Base-by-base conservation (phyloP, 2,888 invertebrate genomes). In the Syritta pipiens region DNA sequence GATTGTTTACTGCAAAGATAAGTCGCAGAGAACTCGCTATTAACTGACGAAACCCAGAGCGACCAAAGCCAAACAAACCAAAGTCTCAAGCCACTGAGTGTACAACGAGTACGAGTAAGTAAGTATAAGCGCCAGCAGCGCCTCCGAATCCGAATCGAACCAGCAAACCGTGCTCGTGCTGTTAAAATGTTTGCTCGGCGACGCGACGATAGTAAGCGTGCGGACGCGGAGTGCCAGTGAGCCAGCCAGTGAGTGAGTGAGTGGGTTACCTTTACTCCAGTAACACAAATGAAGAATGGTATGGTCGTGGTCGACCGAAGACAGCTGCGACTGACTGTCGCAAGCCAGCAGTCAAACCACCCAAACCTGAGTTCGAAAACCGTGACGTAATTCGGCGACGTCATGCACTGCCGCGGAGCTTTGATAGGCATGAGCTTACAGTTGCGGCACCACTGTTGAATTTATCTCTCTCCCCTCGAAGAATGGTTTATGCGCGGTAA, bases 1-100 rank as follows among this genome's bases (percentile, higher is more conserved):
- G 81, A 82, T 83, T 82, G 84, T 84, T 84, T 82, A 84, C 83
- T 85, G 83, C 84, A 81, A 77, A 81, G 83, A 82, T 81, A 83
- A 83, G 83, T 83, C 79, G 72, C 82, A 77, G 55, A 83, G 83
- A 84, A 82, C 83, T 83, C 82, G 82, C 81, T 83, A 83, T 83
- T 82, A 82, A 83, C 81, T 81, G 67, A 49, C 60, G 28, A 81
- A 81, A 53, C 51, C 55, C 53, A 67, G 28, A 55, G 24, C 65
- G 40, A 68, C 49, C 48, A 69, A 69, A 57, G 42, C 59, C 37
- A 62, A 74, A 65, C 63, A 40, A 74, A 63, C 48, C 53, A 62
- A 42, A 63, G 72, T 68, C 53, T 26, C 60, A 62, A 55, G 68
- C 32, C 32, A 51, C 24, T 35, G 28, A 10, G 17, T 19, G 19